Conservation (phyloP, 2,797 vertebrate species). For the Apodemus agrarius region DNA sequence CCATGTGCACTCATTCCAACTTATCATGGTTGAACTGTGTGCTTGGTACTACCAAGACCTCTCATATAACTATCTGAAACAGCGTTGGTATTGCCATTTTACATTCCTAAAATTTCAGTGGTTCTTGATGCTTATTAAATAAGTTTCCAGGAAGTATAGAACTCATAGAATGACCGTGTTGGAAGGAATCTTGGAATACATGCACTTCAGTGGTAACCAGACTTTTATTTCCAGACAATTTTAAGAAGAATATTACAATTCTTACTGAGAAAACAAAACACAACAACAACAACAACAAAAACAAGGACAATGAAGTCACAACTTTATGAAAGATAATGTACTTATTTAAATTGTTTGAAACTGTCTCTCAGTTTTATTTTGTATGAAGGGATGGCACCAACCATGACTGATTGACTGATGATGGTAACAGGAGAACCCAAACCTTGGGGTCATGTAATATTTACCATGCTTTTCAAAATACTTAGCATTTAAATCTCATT, state of each 20-base stretch:
- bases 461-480: conserved; percentile 15
- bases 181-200: conserved; percentile 31
- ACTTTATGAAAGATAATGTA: not conserved
- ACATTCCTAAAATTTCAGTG: not conserved
- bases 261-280: not conserved
- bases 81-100: conserved; percentile 17
- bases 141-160: conserved; percentile 26
- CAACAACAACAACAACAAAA: too few relatives aligned
- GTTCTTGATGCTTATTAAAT: conserved; percentile 26
- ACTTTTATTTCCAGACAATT: not conserved
- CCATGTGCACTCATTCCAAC: not conserved
- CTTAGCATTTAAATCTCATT: not conserved
- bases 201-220: conserved; percentile 30
- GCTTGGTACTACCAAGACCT: conserved; percentile 37
- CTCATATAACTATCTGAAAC: conserved; percentile 6
- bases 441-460: not conserved
- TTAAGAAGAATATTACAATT: conserved; percentile 32
- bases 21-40: not conserved
- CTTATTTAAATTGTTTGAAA: not conserved
- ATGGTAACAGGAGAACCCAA: not conserved
- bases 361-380: not conserved
- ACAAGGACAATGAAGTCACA: not conserved
- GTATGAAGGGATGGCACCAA: not conserved
- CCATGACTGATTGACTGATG: not conserved
- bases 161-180: conserved; percentile 29